Base-by-base conservation (phyloP, 2,113 vertebrate species). In the Campylorhamphus procurvoides region DNA sequence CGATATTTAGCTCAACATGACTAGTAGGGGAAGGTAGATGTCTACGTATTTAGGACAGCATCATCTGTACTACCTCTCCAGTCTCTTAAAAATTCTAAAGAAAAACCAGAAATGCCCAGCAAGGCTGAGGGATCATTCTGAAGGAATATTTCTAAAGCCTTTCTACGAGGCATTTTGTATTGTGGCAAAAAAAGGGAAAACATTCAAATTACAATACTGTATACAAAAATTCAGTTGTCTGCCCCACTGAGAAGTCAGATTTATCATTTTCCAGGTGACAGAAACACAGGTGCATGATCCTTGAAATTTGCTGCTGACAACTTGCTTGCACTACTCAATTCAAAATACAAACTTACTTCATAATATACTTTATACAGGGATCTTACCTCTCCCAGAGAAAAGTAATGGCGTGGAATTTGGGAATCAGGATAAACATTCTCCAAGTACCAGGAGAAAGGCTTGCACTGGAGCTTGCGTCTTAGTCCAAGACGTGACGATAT, bases 351-450 rank as follows among this genome's bases (percentile, higher is more conserved):
- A 28, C 11, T 60, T 33, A 44, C 12, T 60, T 35, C 2, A 2
- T 14, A 37, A 33, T 2, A 2, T 64, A n/a, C 49, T 59, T 93
- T n/a, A 55, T 27, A 56, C 1, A 62, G 8, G 5, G 58, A 62
- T 60, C 62, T 96, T 98, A 99, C 99, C 99, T 99, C 99, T 98
- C 99, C 99, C 91, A 99, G 97, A 84, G 99, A 99, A 98, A 99
- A 99, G 96, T 99, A 99, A 97, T 99, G 99, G 37, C 99, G 98
- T 92, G 99, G 99, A 97, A 99, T 99, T 98, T 99, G 99, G 47
- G 99, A 99, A 98, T 99, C 99, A 4, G 99, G 99, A 97, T 99
- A 99, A 96, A 99, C 98, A 90, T 98, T 99, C 97, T 99, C 99
- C 80, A 99, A 97, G 97, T 99, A 99, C 99, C 99, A 99, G 75